Evolutionary conservation across 2,888 invertebrate species (phyloP).

Genomic region (Ichneumoninae sp.): DNA sequence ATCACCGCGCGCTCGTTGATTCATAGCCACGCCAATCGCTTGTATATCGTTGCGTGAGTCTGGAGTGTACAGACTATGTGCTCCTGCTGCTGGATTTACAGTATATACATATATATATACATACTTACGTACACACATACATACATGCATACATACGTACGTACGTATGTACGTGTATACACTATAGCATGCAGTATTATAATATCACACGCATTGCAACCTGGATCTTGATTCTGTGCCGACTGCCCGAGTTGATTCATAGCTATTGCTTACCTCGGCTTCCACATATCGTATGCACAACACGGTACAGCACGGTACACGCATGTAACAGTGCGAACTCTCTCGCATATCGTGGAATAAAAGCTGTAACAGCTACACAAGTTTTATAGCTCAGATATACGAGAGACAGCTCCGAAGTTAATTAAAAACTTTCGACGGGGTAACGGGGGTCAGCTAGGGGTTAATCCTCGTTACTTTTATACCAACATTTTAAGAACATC

Average conservation of each 20-base stretch:
- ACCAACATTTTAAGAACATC: not conserved
- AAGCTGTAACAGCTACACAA: not conserved
- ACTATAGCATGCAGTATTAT: slow-evolving; percentile 18
- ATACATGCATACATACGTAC: too few species aligned
- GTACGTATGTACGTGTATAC: not conserved
- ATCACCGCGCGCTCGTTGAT: slow-evolving; percentile 62
- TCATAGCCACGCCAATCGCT: slow-evolving; percentile 63
- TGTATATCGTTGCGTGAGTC: slow-evolving; percentile 49
- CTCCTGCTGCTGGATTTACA: slow-evolving; percentile 31
- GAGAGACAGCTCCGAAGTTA: not conserved
- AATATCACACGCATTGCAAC: slow-evolving; percentile 55
- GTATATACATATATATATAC: not conserved
- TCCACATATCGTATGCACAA: slow-evolving; percentile 38
- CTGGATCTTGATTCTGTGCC: slow-evolving; percentile 52
- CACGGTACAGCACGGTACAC: slow-evolving; percentile 19
- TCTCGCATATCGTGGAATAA: slow-evolving; percentile 33
- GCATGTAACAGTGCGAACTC: slow-evolving; percentile 27
- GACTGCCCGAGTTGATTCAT: slow-evolving; percentile 60
- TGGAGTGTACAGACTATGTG: slow-evolving; percentile 22
- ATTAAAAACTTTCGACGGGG: not conserved
- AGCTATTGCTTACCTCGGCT: slow-evolving; percentile 34
- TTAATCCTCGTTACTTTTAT: not conserved
- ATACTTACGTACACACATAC: too few species aligned
- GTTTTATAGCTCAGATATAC: slow-evolving; percentile 21
- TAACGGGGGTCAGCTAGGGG: not conserved